These are phyloP conservation scores for Desoria tigrina DNA, from an alignment of 2,888 invertebrate genomes.

Conservation along the genomic window DNA sequence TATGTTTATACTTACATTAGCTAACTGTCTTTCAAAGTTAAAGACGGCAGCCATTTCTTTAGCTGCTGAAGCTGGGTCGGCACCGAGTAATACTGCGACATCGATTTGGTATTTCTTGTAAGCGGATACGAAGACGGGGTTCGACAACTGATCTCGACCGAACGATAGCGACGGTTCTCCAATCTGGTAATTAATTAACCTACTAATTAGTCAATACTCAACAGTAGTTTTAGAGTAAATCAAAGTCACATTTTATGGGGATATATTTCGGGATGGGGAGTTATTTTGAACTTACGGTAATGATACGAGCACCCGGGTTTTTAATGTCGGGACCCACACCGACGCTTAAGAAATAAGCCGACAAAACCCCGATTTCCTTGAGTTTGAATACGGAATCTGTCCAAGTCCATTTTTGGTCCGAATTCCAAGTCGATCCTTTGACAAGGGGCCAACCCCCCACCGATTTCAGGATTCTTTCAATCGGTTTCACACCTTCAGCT, in stretches of 20 bases:
- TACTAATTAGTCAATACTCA: conserved; percentile 14
- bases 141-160: conserved; percentile 55
- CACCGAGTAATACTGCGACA: conserved; percentile 80
- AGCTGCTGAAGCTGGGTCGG: conserved; percentile 67
- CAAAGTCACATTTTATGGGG: neutral
- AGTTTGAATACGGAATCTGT: conserved; percentile 77
- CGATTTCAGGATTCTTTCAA: conserved; percentile 56
- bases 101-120: conserved; percentile 80
- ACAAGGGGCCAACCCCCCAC: conserved; percentile 61
- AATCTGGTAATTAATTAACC: too few relatives aligned
- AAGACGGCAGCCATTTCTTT: conserved; percentile 75
- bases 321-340: conserved; percentile 84
- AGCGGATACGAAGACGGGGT: conserved; percentile 65
- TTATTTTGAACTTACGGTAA: conserved; percentile 68
- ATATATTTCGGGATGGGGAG: too few relatives aligned
- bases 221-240: too few relatives aligned
- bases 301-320: conserved; percentile 78
- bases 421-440: conserved; percentile 54
- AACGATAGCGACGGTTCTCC: conserved; percentile 56
- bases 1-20: conserved; percentile 79
- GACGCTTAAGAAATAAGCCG: conserved; percentile 85
- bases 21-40: conserved; percentile 84
- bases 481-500: conserved; percentile 56
- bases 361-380: conserved; percentile 75
- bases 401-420: conserved; percentile 69